phyloP scores from a whole-genome alignment of 2,113 vertebrate genomes.

The Orientallactaga bullata region DNA sequence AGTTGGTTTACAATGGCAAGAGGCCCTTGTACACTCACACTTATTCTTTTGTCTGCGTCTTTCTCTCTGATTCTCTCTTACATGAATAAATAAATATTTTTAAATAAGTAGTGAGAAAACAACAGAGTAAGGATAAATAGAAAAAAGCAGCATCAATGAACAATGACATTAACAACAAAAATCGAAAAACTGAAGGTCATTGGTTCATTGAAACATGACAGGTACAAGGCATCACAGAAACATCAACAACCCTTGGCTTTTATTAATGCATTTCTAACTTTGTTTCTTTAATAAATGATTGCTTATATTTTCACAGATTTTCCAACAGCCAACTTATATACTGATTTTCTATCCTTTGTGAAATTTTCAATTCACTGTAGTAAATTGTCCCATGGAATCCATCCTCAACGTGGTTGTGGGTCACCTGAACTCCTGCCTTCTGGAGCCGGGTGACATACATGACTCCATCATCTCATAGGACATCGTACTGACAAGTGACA shows the following conservation, averaged over 20 bases:
- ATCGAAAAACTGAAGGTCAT: too few species aligned
- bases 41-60: too few species aligned
- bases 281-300: neutral
- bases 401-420: constrained; percentile 86
- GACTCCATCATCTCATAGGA: constrained; percentile 93
- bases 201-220: too few species aligned
- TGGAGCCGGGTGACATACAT: constrained; percentile 92
- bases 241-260: neutral
- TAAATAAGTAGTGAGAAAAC: too few species aligned
- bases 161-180: too few species aligned
- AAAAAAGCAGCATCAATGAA: too few species aligned
- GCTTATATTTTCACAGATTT: constrained; percentile 87
- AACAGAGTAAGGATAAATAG: too few species aligned
- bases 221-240: too few species aligned
- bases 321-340: constrained; percentile 90
- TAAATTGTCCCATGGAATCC: constrained; percentile 88
- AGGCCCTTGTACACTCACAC: too few species aligned
- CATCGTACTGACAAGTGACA: constrained; percentile 93
- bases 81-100: too few species aligned
- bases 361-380: constrained; percentile 82
- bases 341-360: constrained; percentile 78
- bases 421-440: constrained; percentile 88
- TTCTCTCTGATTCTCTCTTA: too few species aligned
- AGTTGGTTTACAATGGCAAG: too few species aligned
- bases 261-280: neutral